These are phyloP conservation scores for Vollenhovia emeryi DNA, from an alignment of 1,140 invertebrate genomes.

Conservation along the genomic window DNA sequence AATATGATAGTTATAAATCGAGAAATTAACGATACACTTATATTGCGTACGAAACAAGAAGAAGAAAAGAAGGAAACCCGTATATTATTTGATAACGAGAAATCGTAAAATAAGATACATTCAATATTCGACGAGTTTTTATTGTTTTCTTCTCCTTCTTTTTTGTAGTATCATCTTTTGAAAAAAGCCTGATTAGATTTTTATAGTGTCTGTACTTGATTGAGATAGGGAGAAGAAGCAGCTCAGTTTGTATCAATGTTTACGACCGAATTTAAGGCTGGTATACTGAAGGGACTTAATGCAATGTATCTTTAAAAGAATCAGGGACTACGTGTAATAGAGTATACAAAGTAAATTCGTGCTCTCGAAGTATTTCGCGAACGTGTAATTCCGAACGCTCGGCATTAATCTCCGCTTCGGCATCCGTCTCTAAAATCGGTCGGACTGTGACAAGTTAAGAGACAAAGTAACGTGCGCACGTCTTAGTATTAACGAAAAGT, in stretches of 20 bases:
- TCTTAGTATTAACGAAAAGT: constrained; percentile 77
- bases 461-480: constrained; percentile 77
- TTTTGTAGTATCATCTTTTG: constrained; percentile 69
- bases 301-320: constrained; percentile 51
- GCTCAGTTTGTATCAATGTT: constrained; percentile 74
- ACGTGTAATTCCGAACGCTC: constrained; percentile 15
- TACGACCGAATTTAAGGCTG: constrained; percentile 61
- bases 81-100: constrained; percentile 77
- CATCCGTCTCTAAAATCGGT: constrained; percentile 73
- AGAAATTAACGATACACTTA: constrained; percentile 69
- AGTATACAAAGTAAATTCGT: constrained; percentile 53
- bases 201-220: constrained; percentile 75
- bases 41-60: constrained; percentile 72
- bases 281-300: constrained; percentile 61
- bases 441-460: constrained; percentile 66
- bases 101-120: constrained; percentile 70
- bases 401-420: constrained; percentile 57
- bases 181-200: constrained; percentile 80
- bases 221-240: constrained; percentile 49
- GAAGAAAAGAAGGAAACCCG: constrained; percentile 65
- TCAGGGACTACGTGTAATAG: constrained; percentile 54
- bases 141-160: constrained; percentile 55
- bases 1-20: constrained; percentile 70
- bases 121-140: constrained; percentile 72
- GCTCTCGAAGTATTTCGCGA: constrained; percentile 47